Base-by-base conservation (phyloP, 2,113 vertebrate genomes). In the Ptilonorhynchus violaceus region DNA sequence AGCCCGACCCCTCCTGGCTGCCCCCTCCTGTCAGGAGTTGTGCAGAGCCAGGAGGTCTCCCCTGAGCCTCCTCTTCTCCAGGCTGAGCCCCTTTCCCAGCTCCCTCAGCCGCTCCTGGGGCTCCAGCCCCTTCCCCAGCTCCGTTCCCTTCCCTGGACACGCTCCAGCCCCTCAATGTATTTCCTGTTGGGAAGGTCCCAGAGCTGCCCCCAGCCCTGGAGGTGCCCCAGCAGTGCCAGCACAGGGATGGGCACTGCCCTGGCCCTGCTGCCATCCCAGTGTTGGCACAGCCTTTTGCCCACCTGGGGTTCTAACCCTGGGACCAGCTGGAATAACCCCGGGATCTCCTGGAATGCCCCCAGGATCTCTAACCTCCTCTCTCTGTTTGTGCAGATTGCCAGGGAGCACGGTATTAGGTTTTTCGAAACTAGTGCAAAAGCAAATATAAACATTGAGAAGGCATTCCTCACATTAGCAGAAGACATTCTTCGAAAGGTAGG, bases 381-480 rank as follows among this genome's bases (percentile, higher is more conserved):
- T 88, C 68, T 68, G 3, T 84, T 76, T 70, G 63, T 95, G 82
- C 98, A 99, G 99, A 99, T 99, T 84, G 99, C 99, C 92, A 98
- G 98, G 98, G 99, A 99, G 98, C 99, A 99, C 37, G 99, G 99
- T 96, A 99, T 99, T 99, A 99, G 99, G 97, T 99, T 99, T 98
- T 99, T 99, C 97, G 99, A 99, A 98, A 99, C 99, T 95, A 99
- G 99, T 78, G 99, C 99, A 80, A 99, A 99, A 99, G 99, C 99
- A 98, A 99, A 99, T 99, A 99, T 99, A 98, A 99, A 98, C 99
- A 99, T 99, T 91, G 99, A 99, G 98, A 99, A 99, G 98, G 99
- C 99, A 97, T 99, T 99, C 98, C 99, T 99, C 98, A 99, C 99
- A 92, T 99, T 99, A 99, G 99, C 99, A 98, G 99, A 99, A 99